phyloP scores from a whole-genome alignment of 2,113 vertebrate species.

The Varanus salvator region DNA sequence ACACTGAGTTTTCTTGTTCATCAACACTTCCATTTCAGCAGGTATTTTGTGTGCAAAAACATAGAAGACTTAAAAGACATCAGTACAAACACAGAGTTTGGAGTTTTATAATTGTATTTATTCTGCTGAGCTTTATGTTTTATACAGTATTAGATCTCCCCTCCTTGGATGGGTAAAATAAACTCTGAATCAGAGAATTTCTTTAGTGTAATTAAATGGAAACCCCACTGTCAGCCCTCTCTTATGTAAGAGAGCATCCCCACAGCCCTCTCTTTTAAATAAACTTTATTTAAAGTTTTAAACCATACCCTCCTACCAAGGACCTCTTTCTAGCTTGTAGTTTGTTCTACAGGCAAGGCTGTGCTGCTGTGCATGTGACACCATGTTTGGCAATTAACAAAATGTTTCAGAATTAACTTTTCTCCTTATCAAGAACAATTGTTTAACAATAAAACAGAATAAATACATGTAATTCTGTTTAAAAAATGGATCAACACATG shows the following conservation, averaged over 20 bases:
- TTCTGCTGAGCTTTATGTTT: conserved; percentile 7
- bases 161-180: not conserved
- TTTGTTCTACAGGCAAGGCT: not conserved
- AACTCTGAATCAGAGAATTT: conserved; percentile 8
- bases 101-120: not conserved
- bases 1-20: conserved; percentile 93
- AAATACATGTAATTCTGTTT: too few species aligned
- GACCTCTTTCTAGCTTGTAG: not conserved
- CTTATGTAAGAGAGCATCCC: conserved; percentile 33
- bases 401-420: too few species aligned
- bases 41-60: conserved; percentile 73
- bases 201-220: conserved; percentile 42
- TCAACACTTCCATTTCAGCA: conserved; percentile 94
- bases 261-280: not conserved
- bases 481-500: too few species aligned
- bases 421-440: too few species aligned
- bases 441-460: too few species aligned
- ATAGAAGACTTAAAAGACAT: not conserved
- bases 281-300: too few species aligned
- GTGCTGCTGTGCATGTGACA: not conserved
- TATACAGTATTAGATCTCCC: not conserved
- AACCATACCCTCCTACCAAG: not conserved
- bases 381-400: too few species aligned
- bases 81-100: not conserved
- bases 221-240: conserved; percentile 34